phyloP scores from a whole-genome alignment of 2,113 vertebrate species.

The Oxygymnocypris stewartii region DNA sequence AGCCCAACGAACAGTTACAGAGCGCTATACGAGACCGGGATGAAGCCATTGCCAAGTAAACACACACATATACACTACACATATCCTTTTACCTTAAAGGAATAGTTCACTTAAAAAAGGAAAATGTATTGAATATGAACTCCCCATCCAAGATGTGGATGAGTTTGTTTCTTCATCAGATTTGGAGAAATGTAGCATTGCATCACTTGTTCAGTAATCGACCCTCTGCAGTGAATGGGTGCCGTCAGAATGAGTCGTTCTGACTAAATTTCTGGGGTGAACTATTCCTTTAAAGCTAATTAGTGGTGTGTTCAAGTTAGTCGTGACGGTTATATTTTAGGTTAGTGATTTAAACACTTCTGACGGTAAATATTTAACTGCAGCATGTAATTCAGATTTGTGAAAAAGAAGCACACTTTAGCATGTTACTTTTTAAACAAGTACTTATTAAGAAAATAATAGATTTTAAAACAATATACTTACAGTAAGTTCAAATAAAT shows the following conservation, averaged over 20 bases:
- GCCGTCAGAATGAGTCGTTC: neutral
- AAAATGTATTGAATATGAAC: neutral
- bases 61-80: neutral
- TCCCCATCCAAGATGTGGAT: neutral
- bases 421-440: too few species aligned
- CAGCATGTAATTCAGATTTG: neutral
- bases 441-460: too few species aligned
- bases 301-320: neutral
- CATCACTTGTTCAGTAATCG: too few species aligned
- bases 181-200: neutral
- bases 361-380: neutral
- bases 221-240: neutral
- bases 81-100: neutral
- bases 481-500: too few species aligned
- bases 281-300: neutral
- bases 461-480: too few species aligned
- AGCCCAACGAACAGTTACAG: conserved; percentile 86
- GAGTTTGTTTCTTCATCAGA: too few species aligned
- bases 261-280: neutral
- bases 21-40: conserved; percentile 95
- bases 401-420: too few species aligned
- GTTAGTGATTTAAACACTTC: neutral
- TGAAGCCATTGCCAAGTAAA: conserved; percentile 94
- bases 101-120: neutral
- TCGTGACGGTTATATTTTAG: neutral